Base-by-base conservation (phyloP, 2,113 vertebrate species). In the Xenopus laevis region DNA sequence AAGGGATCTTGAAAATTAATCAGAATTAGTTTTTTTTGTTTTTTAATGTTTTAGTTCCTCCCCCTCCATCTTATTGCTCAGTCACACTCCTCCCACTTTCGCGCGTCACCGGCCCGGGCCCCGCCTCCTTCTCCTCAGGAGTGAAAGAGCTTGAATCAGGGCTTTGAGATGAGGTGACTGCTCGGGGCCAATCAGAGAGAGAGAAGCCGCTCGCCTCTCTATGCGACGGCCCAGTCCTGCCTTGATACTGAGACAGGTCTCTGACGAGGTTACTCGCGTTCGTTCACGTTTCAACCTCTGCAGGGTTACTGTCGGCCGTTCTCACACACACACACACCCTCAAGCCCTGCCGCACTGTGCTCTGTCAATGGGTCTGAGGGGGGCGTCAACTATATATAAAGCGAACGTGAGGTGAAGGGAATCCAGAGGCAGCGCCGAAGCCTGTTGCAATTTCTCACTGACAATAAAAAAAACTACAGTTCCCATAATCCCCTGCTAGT, bases 141-240 rank as follows among this genome's bases (percentile, higher is more conserved):
- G 67, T 69, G 81, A 74, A 79, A 83, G 76, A 86, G 84, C 82
- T 76, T 82, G 82, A 82, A 84, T 78, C 86, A 82, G 70, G 84
- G 92, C 90, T 92, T 87, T 81, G 84, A 82, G 73, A 92, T 98
- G 95, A 95, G 95, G 95, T 96, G 97, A 98, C 95, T 87, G 60
- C 74, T 84, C 82, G 82, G 79, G 79, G 73, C 97, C 97, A 98
- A 98, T 97, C 92, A 92, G 88, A 85, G 81, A 78, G 81, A 59
- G 84, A 62, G 61, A 86, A 86, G 40, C 15, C 33, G 2, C 23
- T 73, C 78, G 80, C 86, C 86, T 84, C 66, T 81, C 83, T 81
- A 81, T 81, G 81, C 78, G 71, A 80, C 83, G 82, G 86, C 84
- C 76, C 70, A 60, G 82, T 79, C 81, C 81, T 81, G 82, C 81